Evolutionary conservation across 53 echinoderm and acorn worm species (phyloP), one percentile per base, ranked within the genome.

Genomic region (Holothuria leucospilota): DNA sequence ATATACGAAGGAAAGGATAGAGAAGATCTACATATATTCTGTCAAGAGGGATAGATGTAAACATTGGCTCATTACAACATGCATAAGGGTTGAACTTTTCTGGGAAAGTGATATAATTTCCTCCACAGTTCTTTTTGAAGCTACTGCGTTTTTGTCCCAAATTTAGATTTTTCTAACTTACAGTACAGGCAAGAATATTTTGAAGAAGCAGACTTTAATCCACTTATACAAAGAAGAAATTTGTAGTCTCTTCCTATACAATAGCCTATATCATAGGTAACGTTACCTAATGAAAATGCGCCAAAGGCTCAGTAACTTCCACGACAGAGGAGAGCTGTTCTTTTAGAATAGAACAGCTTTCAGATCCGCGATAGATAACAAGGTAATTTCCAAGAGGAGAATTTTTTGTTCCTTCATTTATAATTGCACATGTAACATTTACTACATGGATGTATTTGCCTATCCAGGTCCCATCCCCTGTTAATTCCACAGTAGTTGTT

Each of bases 191-290:
- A 68, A 25, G 27, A 28, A 26, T 63, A 68, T 26, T 24, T 68
- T 68, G 68, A 68, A 68, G n/a, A 68, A 25, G n/a, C 68, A 68
- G 68, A 68, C 26, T 68, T 68, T 25, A 63, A 63, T 63, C 63
- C 63, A 63, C n/a, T 68, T n/a, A 68, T 68, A 68, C 68, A 68
- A 3, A 68, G 68, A 68, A 68, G 68, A 68, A 68, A 68, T 68
- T 21, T 68, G 26, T 68, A 68, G 27, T 68, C n/a, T 68, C 68
- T 10, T 24, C 68, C 27, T 42, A 42, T 42, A 9, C 42, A 42
- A 9, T 42, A 42, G 42, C 42, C 26, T 20, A 68, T 68, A 68
- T 68, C 30, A 25, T 68, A 68, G 27, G 15, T 68, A 68, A 68
- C 68, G 30, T 68, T 68, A 25, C 26, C n/a, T 2, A 24, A 21